These are phyloP conservation scores for Heptranchias perlo DNA, from an alignment of 2,113 vertebrate genomes.

Conservation along the genomic window DNA sequence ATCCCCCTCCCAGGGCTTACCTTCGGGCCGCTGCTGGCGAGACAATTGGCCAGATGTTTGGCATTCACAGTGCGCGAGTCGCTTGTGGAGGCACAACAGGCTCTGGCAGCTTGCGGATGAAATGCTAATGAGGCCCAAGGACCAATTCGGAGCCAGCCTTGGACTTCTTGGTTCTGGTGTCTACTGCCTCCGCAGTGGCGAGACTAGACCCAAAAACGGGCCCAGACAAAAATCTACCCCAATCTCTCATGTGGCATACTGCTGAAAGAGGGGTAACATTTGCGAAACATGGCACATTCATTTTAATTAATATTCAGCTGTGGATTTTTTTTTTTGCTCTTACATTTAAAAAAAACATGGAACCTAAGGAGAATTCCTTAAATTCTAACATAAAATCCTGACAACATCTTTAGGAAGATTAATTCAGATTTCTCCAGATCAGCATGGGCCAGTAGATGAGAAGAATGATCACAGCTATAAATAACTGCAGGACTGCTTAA, in stretches of 20 bases:
- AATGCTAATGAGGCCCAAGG: not conserved
- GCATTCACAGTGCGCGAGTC: not conserved
- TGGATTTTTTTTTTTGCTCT: not conserved
- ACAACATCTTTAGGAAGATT: slow-evolving; percentile 7
- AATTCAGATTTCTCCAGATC: slow-evolving; percentile 14
- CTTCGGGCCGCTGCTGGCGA: not conserved
- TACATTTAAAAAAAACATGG: not conserved
- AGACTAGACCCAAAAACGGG: not conserved
- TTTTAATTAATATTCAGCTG: not conserved
- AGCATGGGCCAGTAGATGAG: not conserved
- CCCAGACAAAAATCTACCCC: too few relatives aligned
- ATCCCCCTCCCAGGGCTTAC: not conserved
- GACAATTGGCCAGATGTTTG: not conserved
- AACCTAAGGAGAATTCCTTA: not conserved
- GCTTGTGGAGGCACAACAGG: not conserved
- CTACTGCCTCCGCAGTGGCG: not conserved
- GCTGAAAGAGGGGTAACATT: not conserved
- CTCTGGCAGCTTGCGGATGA: not conserved
- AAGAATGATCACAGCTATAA: slow-evolving; percentile 20
- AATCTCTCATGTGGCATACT: too few relatives aligned
- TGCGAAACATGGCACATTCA: not conserved
- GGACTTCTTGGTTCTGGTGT: not conserved
- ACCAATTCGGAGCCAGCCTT: not conserved
- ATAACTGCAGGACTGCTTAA: slow-evolving; percentile 13
- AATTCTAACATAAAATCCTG: not conserved